These are phyloP conservation scores for Leucoraja ocellata DNA, from an alignment of 2,797 vertebrate species.

Conservation along the genomic window DNA sequence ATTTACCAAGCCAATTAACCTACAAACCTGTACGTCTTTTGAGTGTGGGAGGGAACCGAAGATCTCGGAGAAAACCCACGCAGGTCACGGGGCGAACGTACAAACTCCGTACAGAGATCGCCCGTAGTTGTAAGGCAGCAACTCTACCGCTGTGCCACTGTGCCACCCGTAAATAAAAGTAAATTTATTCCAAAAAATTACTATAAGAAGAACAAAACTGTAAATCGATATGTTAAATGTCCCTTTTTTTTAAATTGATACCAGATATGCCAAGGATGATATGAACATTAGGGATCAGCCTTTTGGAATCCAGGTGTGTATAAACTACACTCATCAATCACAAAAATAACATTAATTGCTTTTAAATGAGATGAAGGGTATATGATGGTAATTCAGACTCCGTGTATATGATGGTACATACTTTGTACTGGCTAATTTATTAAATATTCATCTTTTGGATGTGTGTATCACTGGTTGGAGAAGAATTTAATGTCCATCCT, in stretches of 20 bases:
- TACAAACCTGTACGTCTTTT: no score
- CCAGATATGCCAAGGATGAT: constrained; percentile 94
- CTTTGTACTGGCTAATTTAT: neutral
- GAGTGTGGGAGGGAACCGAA: no score
- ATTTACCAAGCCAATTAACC: no score
- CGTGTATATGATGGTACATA: neutral
- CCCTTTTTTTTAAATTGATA: neutral
- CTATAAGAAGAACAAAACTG: neutral
- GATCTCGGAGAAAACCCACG: no score
- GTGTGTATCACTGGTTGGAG: neutral
- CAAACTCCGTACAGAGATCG: no score
- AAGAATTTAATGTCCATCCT: neutral
- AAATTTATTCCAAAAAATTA: neutral
- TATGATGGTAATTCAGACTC: neutral
- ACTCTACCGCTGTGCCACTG: no score
- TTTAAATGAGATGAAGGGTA: neutral
- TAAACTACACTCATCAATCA: neutral
- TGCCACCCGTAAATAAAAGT: no score
- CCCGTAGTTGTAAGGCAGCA: no score
- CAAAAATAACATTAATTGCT: neutral
- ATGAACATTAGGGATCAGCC: constrained; percentile 98
- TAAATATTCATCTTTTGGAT: neutral
- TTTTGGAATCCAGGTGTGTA: constrained; percentile 91
- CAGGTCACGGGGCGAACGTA: no score
- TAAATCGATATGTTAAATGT: neutral